Evolutionary conservation across 2,113 vertebrate genomes (phyloP).

Genomic region (Scomber scombrus): DNA sequence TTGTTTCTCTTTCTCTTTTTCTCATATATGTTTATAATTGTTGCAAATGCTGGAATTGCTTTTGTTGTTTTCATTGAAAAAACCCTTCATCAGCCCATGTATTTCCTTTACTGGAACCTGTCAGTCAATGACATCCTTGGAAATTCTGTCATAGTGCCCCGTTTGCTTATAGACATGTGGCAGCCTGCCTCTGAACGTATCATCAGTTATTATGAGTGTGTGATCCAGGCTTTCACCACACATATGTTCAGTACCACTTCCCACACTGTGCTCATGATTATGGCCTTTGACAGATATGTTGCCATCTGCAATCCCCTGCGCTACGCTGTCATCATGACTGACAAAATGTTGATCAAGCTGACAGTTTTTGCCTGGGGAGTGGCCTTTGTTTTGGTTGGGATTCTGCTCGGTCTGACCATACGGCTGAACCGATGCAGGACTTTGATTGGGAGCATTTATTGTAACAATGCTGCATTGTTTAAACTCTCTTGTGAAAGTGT

Average conservation of each 20-base stretch:
- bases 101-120: slow-evolving; percentile 74
- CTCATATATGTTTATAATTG: too few relatives aligned
- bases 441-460: slow-evolving; percentile 57
- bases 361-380: slow-evolving; percentile 67
- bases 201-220: slow-evolving; percentile 72
- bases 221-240: slow-evolving; percentile 69
- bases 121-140: slow-evolving; percentile 70
- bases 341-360: slow-evolving; percentile 65
- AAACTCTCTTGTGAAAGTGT: slow-evolving; percentile 78
- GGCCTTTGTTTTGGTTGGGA: slow-evolving; percentile 56
- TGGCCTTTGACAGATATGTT: too few relatives aligned
- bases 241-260: slow-evolving; percentile 59
- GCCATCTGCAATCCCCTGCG: slow-evolving; percentile 75
- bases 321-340: slow-evolving; percentile 72
- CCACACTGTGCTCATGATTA: slow-evolving; percentile 61
- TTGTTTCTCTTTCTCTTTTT: too few relatives aligned
- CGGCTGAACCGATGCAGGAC: slow-evolving; percentile 74
- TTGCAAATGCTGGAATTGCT: slow-evolving; percentile 8
- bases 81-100: slow-evolving; percentile 76
- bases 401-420: slow-evolving; percentile 71
- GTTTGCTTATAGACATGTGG: slow-evolving; percentile 59
- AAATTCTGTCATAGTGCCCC: slow-evolving; percentile 61
- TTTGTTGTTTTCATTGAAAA: slow-evolving; percentile 51
- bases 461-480: slow-evolving; percentile 79
- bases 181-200: slow-evolving; percentile 40